Evolutionary conservation across 2,797 vertebrate genomes (phyloP).

Genomic region (Fratercula arctica): DNA sequence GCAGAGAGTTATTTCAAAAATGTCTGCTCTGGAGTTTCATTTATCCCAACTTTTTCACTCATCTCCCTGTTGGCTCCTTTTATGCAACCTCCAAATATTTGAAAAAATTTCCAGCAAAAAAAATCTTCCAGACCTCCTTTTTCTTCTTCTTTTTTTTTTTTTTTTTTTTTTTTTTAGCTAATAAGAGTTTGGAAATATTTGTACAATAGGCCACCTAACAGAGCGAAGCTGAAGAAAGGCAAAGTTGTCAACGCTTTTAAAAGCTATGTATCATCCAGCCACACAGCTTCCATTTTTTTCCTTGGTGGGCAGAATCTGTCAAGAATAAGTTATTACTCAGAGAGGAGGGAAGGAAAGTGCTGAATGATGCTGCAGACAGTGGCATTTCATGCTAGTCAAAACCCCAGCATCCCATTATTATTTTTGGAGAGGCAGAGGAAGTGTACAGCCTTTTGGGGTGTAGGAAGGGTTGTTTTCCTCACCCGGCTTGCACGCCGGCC

Average conservation of each 20-base stretch:
- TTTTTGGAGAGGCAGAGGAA: neutral
- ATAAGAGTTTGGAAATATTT: neutral
- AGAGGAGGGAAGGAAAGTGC: neutral
- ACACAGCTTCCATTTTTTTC: neutral
- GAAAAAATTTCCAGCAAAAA: neutral
- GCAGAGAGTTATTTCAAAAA: neutral
- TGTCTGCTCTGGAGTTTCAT: neutral
- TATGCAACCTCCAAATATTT: neutral
- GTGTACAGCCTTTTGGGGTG: neutral
- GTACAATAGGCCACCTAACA: neutral
- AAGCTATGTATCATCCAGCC: neutral
- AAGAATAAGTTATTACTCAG: neutral
- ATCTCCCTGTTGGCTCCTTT: neutral
- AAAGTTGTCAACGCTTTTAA: neutral
- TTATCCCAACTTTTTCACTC: neutral
- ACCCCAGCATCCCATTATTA: neutral
- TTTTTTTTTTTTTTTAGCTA: neutral
- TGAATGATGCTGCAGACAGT: neutral
- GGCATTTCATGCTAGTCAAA: neutral
- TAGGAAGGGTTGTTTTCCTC: neutral
- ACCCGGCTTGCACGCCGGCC: rapidly evolving
- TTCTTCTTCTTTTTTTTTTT: too few species aligned
- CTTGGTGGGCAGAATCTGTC: neutral
- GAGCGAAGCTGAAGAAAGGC: neutral
- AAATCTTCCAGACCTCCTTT: neutral